Evolutionary conservation across 2,888 invertebrate species (phyloP), one percentile per base, ranked within the genome.

Genomic region (Malthinus flaveolus): DNA sequence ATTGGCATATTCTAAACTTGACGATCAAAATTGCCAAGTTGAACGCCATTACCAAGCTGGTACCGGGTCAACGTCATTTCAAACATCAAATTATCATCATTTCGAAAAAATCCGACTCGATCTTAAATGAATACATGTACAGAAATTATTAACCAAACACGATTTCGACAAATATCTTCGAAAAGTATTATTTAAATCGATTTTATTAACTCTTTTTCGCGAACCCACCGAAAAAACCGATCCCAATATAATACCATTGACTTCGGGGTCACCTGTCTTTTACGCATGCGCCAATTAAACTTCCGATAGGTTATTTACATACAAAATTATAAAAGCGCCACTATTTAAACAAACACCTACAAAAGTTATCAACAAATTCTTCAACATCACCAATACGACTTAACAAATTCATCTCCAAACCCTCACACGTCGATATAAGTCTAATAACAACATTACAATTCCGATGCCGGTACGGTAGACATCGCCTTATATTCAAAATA

Each of bases 51-150:
- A 69, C 66, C 56, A 56, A 59, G 56, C 56, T 61, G 59, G 59
- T 61, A 69, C 71, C 71, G 69, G 71, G 71, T 70, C 70, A 71
- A 71, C 70, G 71, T 72, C 71, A 72, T 70, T 69, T 70, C 61
- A 55, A 48, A 44, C 52, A 58, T 54, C 36, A 51, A 56, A 57
- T 57, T 50, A 12, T 46, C 34, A 48, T 50, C 54, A 32, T 59
- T 50, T 46, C 47, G 50, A 39, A 55, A 50, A 12, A 37, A 39
- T 48, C 47, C 44, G 48, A 48, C 6, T 36, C 48, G 10, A 32
- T 35, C 44, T 52, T 44, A 33, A 13, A 12, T 15, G 32, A 12
- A 45, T 47, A 37, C 59, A 54, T 59, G 37, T 54, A 59, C 34
- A 39, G 39, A 50, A 54, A 36, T 45, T 39, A 42, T 50, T 49